phyloP scores from a whole-genome alignment of 2,888 invertebrate species.

The Carabus problematicus region DNA sequence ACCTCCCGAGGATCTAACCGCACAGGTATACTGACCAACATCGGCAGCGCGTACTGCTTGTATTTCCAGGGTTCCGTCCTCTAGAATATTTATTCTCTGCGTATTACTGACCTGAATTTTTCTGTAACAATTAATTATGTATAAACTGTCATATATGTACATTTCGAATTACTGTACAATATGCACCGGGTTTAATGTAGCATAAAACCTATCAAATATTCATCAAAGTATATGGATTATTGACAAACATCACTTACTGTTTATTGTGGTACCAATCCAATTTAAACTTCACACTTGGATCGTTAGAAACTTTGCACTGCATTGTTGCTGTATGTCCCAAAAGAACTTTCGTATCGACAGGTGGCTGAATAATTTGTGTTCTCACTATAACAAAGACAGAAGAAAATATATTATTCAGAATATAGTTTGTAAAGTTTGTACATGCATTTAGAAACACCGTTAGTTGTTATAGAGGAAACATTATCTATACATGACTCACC shows the following conservation, averaged over 20 bases:
- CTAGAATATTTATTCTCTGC: conserved; percentile 75
- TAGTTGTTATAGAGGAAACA: neutral
- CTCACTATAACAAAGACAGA: conserved; percentile 68
- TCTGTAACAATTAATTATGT: conserved; percentile 52
- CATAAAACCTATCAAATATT: neutral
- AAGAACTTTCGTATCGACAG: conserved; percentile 89
- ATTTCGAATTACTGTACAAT: neutral
- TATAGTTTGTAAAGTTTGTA: conserved; percentile 6
- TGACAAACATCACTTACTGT: conserved; percentile 66
- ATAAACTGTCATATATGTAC: neutral
- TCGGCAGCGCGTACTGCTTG: conserved; percentile 89
- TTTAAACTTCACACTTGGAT: conserved; percentile 85
- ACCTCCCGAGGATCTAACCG: conserved; percentile 88
- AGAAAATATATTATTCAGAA: neutral
- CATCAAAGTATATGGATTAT: conserved; percentile 3
- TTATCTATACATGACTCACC: conserved; percentile 64
- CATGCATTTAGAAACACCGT: neutral
- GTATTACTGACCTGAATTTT: conserved; percentile 68
- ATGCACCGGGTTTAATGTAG: neutral
- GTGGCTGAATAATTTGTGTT: conserved; percentile 92
- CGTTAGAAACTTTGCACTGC: conserved; percentile 93
- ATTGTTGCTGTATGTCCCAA: conserved; percentile 92
- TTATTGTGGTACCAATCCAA: conserved; percentile 90
- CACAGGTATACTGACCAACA: conserved; percentile 92
- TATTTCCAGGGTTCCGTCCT: conserved; percentile 87